Base-by-base conservation (phyloP, 2,797 vertebrate genomes). In the Adelosebastes latens region DNA sequence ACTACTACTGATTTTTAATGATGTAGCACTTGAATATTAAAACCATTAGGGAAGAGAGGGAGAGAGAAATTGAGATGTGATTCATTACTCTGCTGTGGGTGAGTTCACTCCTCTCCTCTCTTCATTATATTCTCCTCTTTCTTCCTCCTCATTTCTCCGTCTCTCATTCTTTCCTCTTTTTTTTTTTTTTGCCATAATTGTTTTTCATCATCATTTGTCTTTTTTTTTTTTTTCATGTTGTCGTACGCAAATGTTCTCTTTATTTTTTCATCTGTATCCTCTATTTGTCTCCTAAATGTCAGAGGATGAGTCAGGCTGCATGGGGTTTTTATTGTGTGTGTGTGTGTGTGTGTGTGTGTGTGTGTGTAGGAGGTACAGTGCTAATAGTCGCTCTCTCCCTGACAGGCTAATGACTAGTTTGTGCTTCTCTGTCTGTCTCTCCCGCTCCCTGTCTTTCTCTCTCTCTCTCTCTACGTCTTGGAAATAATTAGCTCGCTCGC, bases 321-420 rank as follows among this genome's bases (percentile, higher is more conserved):
- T 79, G 75, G 69, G 72, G 75, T 87, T 82, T 84, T 72, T 77
- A 20, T 58, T 69, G 75, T 81, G 72, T 8, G 61, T 74, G 24
- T 71, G 80, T 67, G 58, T 73, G 70, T 46, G 31, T 70, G 82
- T 65, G 36, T 52, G 46, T 74, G 56, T 76, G 62, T 78, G 68
- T 66, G 53, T 77, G 79, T 77, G 77, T 72, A 63, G 89, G 87
- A 75, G 72, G 79, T 62, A 72, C 78, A 81, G 80, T 79, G 77
- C 70, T 92, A 91, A 93, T 93, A 87, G 90, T 87, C 74, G 61
- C 56, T 60, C 82, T 90, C 90, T 92, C 82, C 52, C 87, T 94
- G 94, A 94, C 93, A 94, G 82, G 81, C 88, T 94, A 95, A 95
- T 95, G 92, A 94, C 90, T 90, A 92, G 86, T 90, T 91, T 91